Evolutionary conservation across 1,140 invertebrate species (phyloP).

Genomic region (Probaryconus sp.): DNA sequence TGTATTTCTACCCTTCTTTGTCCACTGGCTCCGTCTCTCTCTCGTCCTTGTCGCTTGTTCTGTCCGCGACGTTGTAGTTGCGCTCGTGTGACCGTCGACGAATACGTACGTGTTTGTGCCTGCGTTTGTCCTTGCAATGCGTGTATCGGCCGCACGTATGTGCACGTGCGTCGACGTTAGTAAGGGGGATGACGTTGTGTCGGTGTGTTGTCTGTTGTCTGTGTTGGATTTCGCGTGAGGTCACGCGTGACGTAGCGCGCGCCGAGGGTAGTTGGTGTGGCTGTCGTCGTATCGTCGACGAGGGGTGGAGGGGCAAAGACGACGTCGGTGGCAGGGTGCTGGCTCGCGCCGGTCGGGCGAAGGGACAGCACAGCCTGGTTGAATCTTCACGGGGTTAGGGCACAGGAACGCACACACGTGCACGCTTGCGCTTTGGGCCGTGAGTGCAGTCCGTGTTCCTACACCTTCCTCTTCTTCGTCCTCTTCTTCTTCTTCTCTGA

Average conservation of each 20-base stretch:
- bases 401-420: slow-evolving; percentile 67
- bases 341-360: slow-evolving; percentile 25
- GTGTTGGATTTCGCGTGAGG: slow-evolving; percentile 56
- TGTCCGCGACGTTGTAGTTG: slow-evolving; percentile 23
- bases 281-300: slow-evolving; percentile 31
- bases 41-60: slow-evolving; percentile 30
- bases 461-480: slow-evolving; percentile 22
- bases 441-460: slow-evolving; percentile 4
- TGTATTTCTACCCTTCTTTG: slow-evolving; percentile 40
- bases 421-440: slow-evolving; percentile 66
- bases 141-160: slow-evolving; percentile 8
- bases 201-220: slow-evolving; percentile 12
- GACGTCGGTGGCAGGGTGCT: slow-evolving; percentile 52
- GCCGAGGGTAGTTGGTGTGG: slow-evolving; percentile 31
- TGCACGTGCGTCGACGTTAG: slow-evolving; percentile 28
- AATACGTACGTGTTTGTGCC: not conserved
- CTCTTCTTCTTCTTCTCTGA: slow-evolving; percentile 8
- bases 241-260: slow-evolving; percentile 69
- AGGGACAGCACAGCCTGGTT: not conserved
- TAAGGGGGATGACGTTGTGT: slow-evolving; percentile 38
- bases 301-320: slow-evolving; percentile 35
- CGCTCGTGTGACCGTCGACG: slow-evolving; percentile 7
- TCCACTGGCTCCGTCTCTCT: slow-evolving; percentile 16
- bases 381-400: slow-evolving; percentile 63
- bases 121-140: slow-evolving; percentile 2